Conservation (phyloP, 1,140 invertebrate species). For the Cotesia typhae region DNA sequence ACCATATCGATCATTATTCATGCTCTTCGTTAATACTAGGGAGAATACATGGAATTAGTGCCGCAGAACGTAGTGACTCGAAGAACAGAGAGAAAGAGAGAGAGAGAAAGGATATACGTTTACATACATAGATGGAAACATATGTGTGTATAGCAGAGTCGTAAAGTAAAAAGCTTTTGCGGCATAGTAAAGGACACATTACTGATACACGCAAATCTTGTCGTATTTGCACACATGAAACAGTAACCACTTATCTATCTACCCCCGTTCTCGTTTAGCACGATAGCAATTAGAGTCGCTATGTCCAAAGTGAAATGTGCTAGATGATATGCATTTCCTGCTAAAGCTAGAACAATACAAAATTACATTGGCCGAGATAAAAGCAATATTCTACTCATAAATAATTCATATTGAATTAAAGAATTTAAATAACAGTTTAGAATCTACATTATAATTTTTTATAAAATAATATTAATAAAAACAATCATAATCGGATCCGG, state of each 20-base stretch:
- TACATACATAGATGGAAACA: no score
- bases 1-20: constrained; percentile 42
- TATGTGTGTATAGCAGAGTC: neutral
- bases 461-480: no score
- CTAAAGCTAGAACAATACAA: constrained; percentile 3
- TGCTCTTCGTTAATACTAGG: constrained; percentile 36
- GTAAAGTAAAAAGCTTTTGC: neutral
- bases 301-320: constrained; percentile 27
- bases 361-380: constrained; percentile 15
- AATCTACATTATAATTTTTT: no score
- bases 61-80: no score
- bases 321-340: constrained; percentile 28
- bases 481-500: no score
- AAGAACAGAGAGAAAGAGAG: no score
- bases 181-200: neutral
- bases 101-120: no score
- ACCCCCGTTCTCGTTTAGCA: constrained; percentile 21
- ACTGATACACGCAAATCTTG: constrained; percentile 36
- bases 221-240: constrained; percentile 33
- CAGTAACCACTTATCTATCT: constrained; percentile 32
- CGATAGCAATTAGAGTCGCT: constrained; percentile 32
- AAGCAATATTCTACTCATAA: no score
- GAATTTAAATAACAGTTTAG: no score
- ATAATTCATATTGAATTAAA: no score
- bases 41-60: constrained; percentile 10